These are phyloP conservation scores for Drosophila persimilis DNA, from an alignment of 1,140 invertebrate species.

Conservation along the genomic window DNA sequence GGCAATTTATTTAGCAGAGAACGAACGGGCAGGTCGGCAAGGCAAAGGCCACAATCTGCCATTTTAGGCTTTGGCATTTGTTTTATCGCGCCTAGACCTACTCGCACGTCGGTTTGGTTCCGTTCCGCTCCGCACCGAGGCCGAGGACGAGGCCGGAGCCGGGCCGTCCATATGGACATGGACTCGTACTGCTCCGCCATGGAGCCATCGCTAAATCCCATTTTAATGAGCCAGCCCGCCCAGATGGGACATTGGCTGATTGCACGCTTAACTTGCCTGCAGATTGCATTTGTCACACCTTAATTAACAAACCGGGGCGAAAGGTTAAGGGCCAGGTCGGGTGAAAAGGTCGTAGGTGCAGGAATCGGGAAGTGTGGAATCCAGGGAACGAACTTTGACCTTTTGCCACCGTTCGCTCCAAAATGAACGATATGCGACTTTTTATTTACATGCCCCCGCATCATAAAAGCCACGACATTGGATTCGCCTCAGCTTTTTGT, in stretches of 20 bases:
- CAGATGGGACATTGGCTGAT: constrained; percentile 62
- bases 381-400: constrained; percentile 46
- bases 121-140: background rate
- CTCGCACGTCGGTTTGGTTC: too few species aligned
- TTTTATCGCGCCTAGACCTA: constrained; percentile 45
- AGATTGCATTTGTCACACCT: constrained; percentile 71
- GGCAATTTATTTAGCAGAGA: constrained; percentile 49
- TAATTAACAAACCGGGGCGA: constrained; percentile 46
- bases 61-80: constrained; percentile 72
- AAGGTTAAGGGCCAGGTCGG: too few species aligned
- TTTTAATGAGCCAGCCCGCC: constrained; percentile 47
- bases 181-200: background rate
- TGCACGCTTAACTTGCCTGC: constrained; percentile 35
- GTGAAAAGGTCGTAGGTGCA: too few species aligned
- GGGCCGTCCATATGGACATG: background rate
- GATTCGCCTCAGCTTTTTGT: too few species aligned
- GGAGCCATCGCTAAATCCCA: constrained; percentile 28
- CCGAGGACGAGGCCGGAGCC: background rate
- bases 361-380: too few species aligned
- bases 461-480: constrained; percentile 37
- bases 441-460: constrained; percentile 41
- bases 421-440: constrained; percentile 3
- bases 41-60: constrained; percentile 59
- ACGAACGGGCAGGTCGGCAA: constrained; percentile 2
- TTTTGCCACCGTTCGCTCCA: background rate